Base-by-base conservation (phyloP, 2,888 invertebrate species). In the Rhynchonema sp. region DNA sequence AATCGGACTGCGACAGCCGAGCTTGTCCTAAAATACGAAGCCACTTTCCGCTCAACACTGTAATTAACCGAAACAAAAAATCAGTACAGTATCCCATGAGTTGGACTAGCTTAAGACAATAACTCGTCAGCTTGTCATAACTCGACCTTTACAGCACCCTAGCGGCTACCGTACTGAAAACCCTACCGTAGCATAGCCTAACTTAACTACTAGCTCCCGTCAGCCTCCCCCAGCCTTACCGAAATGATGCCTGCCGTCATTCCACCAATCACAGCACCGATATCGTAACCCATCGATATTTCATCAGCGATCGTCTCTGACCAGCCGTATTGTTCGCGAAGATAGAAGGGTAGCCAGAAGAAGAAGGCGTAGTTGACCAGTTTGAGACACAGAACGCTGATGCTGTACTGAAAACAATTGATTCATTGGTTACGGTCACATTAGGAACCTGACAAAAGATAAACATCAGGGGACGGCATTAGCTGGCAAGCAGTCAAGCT, bases 281-380 rank as follows among this genome's bases (percentile, higher is more conserved):
- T 70, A 67, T 78, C 78, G 66, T 77, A 78, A 74, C 74, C 77
- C 56, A 74, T 74, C 20, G 77, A 75, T 58, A 78, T 68, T 58
- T 73, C 66, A 66, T 78, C 78, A 17, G 77, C 74, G 49, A 65
- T 67, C 1, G 68, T 64, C 61, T 76, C 73, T 20, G 59, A 46
- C 74, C 73, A 73, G 2, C 63, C 56, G 63, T 69, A 74, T 20
- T 67, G 64, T 46, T 67, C 71, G 30, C 69, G 68, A 46, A 78
- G 67, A 64, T 78, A 78, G 62, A 72, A 74, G 26, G 78, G 78
- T 59, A 78, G 67, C 78, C 78, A 78, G 69, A 78, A 78, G 70
- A 78, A 77, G 68, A 78, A 78, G 9, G 77, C 76, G 64, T 78
- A 78, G 65, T 78, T 78, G 60, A 78, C 77, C 59, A 78, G 67